Evolutionary conservation across 2,888 invertebrate genomes (phyloP).

Genomic region (Macrostomum cliftonense): DNA sequence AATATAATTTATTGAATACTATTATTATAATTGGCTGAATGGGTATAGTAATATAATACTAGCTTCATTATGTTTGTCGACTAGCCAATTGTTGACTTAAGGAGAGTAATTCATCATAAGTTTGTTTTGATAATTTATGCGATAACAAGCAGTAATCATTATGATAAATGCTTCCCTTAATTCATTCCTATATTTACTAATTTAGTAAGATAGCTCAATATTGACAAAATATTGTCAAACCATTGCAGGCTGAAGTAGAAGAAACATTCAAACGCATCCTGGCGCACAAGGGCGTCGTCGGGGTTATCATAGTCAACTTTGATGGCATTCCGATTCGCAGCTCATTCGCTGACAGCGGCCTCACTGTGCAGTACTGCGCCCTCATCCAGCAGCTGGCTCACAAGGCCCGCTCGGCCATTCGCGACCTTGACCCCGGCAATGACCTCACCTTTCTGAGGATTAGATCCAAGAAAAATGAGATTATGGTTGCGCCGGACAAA

Average conservation of each 20-base stretch:
- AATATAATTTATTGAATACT: too few relatives aligned
- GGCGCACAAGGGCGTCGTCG: slow-evolving; percentile 72
- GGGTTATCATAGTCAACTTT: slow-evolving; percentile 73
- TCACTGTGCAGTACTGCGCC: slow-evolving; percentile 80
- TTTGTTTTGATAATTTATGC: too few relatives aligned
- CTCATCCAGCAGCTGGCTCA: slow-evolving; percentile 69
- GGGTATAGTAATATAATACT: too few relatives aligned
- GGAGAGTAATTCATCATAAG: too few relatives aligned
- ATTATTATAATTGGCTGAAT: too few relatives aligned
- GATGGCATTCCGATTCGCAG: slow-evolving; percentile 47
- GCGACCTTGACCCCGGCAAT: slow-evolving; percentile 81
- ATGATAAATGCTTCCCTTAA: too few relatives aligned
- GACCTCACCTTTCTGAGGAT: slow-evolving; percentile 81
- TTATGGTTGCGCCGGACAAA: slow-evolving; percentile 89
- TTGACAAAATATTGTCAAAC: too few relatives aligned
- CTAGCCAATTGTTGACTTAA: too few relatives aligned
- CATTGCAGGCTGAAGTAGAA: slow-evolving; percentile 55
- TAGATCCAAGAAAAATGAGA: slow-evolving; percentile 83
- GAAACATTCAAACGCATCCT: slow-evolving; percentile 77
- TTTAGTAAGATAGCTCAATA: too few relatives aligned
- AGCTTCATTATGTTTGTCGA: too few relatives aligned
- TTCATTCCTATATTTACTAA: too few relatives aligned
- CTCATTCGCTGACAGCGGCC: slow-evolving; percentile 67
- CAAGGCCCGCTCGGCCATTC: slow-evolving; percentile 69
- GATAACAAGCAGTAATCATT: too few relatives aligned